Percentiles rank a stretch among this genome's conserved stretches.
These are phyloP conservation scores for Stratiolaelaps scimitus DNA, from an alignment of 1,140 invertebrate species.

Conservation along the genomic window DNA sequence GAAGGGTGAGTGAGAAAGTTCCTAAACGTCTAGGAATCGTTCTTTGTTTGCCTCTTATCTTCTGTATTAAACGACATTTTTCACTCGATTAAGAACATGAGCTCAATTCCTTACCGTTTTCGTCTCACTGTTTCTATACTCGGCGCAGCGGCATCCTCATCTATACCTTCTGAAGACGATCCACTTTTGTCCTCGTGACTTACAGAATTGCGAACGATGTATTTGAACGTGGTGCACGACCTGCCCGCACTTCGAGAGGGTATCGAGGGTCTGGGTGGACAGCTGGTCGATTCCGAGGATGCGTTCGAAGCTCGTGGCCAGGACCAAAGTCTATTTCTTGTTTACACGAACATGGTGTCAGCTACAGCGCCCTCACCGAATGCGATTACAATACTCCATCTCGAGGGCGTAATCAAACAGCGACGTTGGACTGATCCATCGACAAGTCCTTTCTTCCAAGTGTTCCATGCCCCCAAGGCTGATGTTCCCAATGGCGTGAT, in stretches of 20 bases:
- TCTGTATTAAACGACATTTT: no score
- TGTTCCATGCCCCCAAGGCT: constrained; percentile 9
- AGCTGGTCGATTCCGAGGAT: neutral
- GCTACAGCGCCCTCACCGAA: neutral
- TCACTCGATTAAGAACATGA: no score
- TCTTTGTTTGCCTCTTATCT: no score
- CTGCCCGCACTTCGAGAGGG: constrained; percentile 8
- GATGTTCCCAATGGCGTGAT: constrained; percentile 2
- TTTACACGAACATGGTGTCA: constrained; percentile 13
- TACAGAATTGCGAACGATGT: constrained; percentile 17
- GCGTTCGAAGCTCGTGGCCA: neutral
- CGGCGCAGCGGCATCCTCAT: no score
- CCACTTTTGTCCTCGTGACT: neutral
- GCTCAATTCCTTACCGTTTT: no score
- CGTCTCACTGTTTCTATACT: no score
- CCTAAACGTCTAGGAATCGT: no score
- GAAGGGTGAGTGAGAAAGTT: neutral
- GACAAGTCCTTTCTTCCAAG: neutral
- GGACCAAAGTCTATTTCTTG: neutral
- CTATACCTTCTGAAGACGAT: no score
- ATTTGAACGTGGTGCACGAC: constrained; percentile 20
- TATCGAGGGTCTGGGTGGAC: neutral
- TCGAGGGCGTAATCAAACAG: constrained; percentile 4
- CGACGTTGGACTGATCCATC: neutral
- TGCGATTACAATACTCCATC: neutral